Percentiles rank a stretch among this genome's conserved stretches.
Conservation (phyloP, 2,113 vertebrate genomes). For the Talpa occidentalis region DNA sequence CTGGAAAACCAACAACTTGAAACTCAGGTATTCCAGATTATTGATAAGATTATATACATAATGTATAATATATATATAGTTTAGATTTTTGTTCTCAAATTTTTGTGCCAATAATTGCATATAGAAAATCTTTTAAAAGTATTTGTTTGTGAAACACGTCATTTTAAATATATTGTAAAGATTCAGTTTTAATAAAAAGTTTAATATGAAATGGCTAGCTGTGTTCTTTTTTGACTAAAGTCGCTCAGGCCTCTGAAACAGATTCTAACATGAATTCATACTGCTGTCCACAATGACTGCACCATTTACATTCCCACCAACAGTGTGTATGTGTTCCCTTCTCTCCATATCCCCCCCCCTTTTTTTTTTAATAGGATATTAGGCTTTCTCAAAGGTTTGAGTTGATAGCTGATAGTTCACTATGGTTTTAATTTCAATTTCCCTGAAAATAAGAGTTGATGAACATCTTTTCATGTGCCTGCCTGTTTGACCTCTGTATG, state of each 20-base stretch:
- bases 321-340: neutral
- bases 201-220: constrained; percentile 69
- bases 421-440: neutral
- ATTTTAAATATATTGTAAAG: constrained; percentile 87
- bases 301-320: neutral
- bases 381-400: neutral
- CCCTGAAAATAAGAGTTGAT: neutral
- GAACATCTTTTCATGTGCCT: neutral
- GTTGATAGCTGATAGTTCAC: neutral
- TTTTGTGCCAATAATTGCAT: constrained; percentile 79
- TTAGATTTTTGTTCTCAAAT: constrained; percentile 78
- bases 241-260: neutral
- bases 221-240: neutral
- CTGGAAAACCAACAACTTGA: constrained; percentile 80
- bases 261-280: neutral
- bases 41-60: constrained; percentile 75
- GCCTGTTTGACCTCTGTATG: neutral
- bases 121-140: constrained; percentile 78
- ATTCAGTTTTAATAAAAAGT: constrained; percentile 85
- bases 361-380: neutral
- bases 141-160: constrained; percentile 83
- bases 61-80: constrained; percentile 70
- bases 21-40: constrained; percentile 84
- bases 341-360: neutral
- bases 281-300: neutral